These are phyloP conservation scores for Apostichopus japonicus DNA, from an alignment of 35 echinoderm and acorn worm genomes.

Conservation along the genomic window DNA sequence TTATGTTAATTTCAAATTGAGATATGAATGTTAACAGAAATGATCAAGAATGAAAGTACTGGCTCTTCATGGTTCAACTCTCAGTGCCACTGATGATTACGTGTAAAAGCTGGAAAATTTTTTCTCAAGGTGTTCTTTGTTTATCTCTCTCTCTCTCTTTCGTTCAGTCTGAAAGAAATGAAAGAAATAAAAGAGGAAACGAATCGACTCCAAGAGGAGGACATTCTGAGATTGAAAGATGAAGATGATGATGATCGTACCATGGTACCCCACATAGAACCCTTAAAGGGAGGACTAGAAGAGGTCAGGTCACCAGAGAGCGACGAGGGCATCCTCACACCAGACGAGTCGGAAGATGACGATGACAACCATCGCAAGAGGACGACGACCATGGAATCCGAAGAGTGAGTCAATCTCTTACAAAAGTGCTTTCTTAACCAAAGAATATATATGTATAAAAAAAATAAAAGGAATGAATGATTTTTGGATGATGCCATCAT, in stretches of 20 bases:
- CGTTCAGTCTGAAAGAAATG: conserved; percentile 19
- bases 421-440: not conserved
- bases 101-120: too few relatives aligned
- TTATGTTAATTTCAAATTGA: too few relatives aligned
- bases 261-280: conserved; percentile 35
- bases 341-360: conserved; percentile 84
- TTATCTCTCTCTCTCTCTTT: too few relatives aligned
- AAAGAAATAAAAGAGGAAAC: not conserved
- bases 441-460: not conserved
- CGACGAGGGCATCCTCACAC: conserved; percentile 91
- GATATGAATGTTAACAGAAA: too few relatives aligned
- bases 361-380: conserved; percentile 74
- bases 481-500: not conserved
- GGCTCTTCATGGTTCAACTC: too few relatives aligned
- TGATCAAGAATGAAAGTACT: too few relatives aligned
- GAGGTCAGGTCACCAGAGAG: conserved; percentile 85
- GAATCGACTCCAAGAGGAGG: conserved; percentile 30
- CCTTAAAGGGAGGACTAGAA: conserved; percentile 56
- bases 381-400: conserved; percentile 86
- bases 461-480: not conserved
- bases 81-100: too few relatives aligned
- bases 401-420: conserved; percentile 71
- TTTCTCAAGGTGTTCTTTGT: too few relatives aligned
- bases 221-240: conserved; percentile 50
- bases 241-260: conserved; percentile 52